These are phyloP conservation scores for Trichosurus vulpecula DNA, from an alignment of 2,797 vertebrate species.

Conservation along the genomic window DNA sequence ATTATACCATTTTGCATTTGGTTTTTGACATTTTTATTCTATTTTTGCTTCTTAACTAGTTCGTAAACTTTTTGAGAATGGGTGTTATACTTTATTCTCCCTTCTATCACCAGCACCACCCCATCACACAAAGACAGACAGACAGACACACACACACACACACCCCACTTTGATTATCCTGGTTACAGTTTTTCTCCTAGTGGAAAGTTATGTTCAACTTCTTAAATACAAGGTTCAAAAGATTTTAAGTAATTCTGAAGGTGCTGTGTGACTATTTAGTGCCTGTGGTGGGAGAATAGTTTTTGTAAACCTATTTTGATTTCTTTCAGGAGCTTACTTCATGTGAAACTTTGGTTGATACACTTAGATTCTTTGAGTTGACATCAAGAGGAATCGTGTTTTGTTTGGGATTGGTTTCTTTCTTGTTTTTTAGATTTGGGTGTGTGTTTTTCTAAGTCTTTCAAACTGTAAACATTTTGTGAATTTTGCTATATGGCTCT, in stretches of 20 bases:
- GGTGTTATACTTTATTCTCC: neutral
- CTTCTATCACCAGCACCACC: neutral
- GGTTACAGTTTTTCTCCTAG: neutral
- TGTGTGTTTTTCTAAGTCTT: slow-evolving; percentile 12
- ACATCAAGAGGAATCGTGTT: slow-evolving; percentile 18
- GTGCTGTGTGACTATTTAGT: neutral
- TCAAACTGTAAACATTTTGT: slow-evolving; percentile 72
- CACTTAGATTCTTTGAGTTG: slow-evolving; percentile 40
- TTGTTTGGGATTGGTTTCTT: neutral
- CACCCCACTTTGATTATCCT: neutral
- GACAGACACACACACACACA: neutral
- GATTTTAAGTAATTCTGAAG: neutral
- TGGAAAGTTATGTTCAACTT: neutral
- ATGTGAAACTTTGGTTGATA: slow-evolving; percentile 12
- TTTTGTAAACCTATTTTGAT: slow-evolving; percentile 14
- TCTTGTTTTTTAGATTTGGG: neutral
- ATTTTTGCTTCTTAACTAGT: neutral
- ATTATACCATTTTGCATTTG: neutral
- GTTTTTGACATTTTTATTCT: neutral
- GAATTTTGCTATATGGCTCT: slow-evolving; percentile 72
- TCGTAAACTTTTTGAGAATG: neutral
- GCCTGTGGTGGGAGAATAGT: neutral
- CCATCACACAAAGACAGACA: neutral
- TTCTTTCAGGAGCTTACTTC: slow-evolving; percentile 71
- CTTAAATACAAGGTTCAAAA: neutral